Evolutionary conservation across 2,797 vertebrate genomes (phyloP).

Genomic region (Halcyon badia): DNA sequence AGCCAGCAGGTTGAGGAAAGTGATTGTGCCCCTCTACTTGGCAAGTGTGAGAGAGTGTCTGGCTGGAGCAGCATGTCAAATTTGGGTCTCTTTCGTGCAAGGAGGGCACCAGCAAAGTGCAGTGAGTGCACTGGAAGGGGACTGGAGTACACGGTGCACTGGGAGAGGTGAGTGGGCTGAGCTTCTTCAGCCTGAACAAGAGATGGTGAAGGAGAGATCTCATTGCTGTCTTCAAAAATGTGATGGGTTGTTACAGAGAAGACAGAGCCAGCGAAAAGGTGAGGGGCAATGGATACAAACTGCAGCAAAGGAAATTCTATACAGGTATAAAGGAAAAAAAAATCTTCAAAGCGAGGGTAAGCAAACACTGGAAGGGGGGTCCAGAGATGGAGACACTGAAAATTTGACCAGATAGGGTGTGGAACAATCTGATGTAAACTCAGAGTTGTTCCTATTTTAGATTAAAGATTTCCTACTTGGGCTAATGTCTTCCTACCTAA

Average conservation of each 20-base stretch:
- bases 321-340: neutral
- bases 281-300: neutral
- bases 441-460: neutral
- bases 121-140: neutral
- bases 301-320: neutral
- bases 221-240: neutral
- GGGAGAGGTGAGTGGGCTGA: neutral
- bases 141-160: neutral
- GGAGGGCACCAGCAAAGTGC: neutral
- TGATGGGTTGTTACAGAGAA: neutral
- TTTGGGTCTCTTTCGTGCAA: neutral
- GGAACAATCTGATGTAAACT: neutral
- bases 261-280: neutral
- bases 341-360: neutral
- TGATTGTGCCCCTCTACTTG: neutral
- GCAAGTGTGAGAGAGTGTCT: neutral
- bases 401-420: fast-evolving
- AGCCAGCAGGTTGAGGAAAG: neutral
- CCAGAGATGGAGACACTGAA: neutral
- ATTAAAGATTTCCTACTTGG: neutral
- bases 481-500: neutral
- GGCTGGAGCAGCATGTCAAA: neutral
- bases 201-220: neutral
- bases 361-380: neutral
- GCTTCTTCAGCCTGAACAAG: neutral